Base-by-base conservation (phyloP, 1,140 invertebrate species). In the Bradynema listronoti region DNA sequence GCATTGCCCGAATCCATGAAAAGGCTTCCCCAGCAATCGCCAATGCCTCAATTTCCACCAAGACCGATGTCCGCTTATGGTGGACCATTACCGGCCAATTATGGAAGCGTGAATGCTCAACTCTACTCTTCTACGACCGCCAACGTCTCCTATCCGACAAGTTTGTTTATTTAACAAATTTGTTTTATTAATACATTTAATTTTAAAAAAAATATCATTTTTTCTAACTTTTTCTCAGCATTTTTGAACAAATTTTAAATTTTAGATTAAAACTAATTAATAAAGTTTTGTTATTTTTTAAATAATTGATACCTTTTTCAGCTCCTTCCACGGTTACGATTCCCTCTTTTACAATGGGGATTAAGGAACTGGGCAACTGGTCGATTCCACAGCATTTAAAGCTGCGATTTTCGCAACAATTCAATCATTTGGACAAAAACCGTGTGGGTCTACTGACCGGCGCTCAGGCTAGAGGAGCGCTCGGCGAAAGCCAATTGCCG, bases 331-430 rank as follows among this genome's bases (percentile, higher is more conserved):
- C 59, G 1, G 27, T 43, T 49, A 32, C 42, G 11, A 32, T 49
- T 1, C 27, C 43, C n/a, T 19, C 63, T 11, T 67, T 67, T 46
- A 33, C 32, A 4, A 66, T 67, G 66, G 65, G 65, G 0, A 53
- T 53, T 24, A 69, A 69, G 27, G 61, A 73, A 39, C 47, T 62
- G 16, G 47, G 57, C 19, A 63, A 69, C 30, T 69, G 67, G 67
- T 56, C 66, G 0, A 51, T 69, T 6, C 67, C 67, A 6, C 90
- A 92, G 73, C 84, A 85, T 55, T 87, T 86, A 34, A 92, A 91
- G 79, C 82, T 94, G 42, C 92, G 91, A 79, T 95, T 93, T 77
- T 93, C 89, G 7, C 91, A 96, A 79, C 81, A 92, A 3, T 96
- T 96, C 78, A 96, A 96, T 47, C 69, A 73, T 24, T 41, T 75